These are phyloP conservation scores for Lysandra bellargus DNA, from an alignment of 2,888 invertebrate species.

Conservation along the genomic window DNA sequence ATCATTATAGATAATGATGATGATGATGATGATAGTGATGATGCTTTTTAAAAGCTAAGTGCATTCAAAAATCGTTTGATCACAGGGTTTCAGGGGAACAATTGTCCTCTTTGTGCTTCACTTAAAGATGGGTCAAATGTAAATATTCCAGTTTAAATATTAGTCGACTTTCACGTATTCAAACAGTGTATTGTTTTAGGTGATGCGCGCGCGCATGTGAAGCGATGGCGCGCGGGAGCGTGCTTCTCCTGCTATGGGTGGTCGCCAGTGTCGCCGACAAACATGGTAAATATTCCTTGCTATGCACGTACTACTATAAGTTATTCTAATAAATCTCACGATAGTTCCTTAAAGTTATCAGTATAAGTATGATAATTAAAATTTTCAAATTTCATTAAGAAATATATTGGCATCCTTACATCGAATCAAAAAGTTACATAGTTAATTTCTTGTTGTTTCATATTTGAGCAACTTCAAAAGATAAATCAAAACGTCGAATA, in stretches of 20 bases:
- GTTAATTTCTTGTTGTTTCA: background rate
- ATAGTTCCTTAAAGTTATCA: no score
- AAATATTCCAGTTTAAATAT: conserved; percentile 55
- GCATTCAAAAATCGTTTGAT: conserved; percentile 15
- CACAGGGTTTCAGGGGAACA: conserved; percentile 26
- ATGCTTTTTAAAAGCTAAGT: background rate
- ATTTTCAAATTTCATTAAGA: no score
- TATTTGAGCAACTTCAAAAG: background rate
- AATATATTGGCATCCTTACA: background rate
- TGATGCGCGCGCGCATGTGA: conserved; percentile 71
- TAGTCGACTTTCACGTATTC: conserved; percentile 61
- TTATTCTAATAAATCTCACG: background rate
- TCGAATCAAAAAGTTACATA: background rate
- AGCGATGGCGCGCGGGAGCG: conserved; percentile 69
- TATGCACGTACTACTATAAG: background rate
- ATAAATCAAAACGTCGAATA: background rate
- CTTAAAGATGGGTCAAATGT: conserved; percentile 38
- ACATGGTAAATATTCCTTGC: conserved; percentile 62
- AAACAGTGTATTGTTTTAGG: conserved; percentile 76
- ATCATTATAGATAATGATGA: background rate
- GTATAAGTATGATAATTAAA: no score
- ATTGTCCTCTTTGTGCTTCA: conserved; percentile 22
- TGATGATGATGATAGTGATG: background rate
- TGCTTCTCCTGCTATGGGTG: conserved; percentile 75
- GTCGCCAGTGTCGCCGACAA: conserved; percentile 67